Percentiles rank a stretch among this genome's conserved stretches.
These are phyloP conservation scores for Gonocerus acuteangulatus DNA, from an alignment of 2,888 invertebrate species.

Conservation along the genomic window DNA sequence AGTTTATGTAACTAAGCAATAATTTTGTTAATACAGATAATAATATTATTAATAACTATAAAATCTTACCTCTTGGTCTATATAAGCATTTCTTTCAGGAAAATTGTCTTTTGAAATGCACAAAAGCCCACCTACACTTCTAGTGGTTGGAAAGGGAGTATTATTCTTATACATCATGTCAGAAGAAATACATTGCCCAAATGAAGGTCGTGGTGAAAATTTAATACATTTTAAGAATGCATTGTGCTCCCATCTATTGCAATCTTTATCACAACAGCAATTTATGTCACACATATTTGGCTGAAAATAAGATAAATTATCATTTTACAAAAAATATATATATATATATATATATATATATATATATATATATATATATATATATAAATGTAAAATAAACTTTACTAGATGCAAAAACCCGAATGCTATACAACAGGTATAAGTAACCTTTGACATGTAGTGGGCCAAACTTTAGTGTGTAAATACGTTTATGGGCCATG, in stretches of 20 bases:
- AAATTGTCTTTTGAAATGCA: slow-evolving; percentile 55
- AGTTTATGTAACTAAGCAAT: background rate
- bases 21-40: background rate
- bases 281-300: slow-evolving; percentile 65
- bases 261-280: slow-evolving; percentile 77
- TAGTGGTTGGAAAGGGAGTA: slow-evolving; percentile 40
- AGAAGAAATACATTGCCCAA: slow-evolving; percentile 49
- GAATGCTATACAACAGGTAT: too few species aligned
- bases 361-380: too few species aligned
- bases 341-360: background rate
- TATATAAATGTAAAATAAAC: background rate
- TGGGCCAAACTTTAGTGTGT: too few species aligned
- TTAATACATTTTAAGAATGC: slow-evolving; percentile 55
- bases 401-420: too few species aligned
- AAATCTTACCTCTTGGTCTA: slow-evolving; percentile 36
- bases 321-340: too few species aligned
- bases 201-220: slow-evolving; percentile 32
- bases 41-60: too few species aligned
- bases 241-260: slow-evolving; percentile 52
- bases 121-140: slow-evolving; percentile 46
- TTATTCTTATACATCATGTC: slow-evolving; percentile 51
- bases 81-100: slow-evolving; percentile 43
- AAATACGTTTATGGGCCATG: too few species aligned
- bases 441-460: too few species aligned
- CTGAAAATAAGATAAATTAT: slow-evolving; percentile 49